These are phyloP conservation scores for Saturnia pavonia DNA, from an alignment of 2,888 invertebrate genomes.

Conservation along the genomic window DNA sequence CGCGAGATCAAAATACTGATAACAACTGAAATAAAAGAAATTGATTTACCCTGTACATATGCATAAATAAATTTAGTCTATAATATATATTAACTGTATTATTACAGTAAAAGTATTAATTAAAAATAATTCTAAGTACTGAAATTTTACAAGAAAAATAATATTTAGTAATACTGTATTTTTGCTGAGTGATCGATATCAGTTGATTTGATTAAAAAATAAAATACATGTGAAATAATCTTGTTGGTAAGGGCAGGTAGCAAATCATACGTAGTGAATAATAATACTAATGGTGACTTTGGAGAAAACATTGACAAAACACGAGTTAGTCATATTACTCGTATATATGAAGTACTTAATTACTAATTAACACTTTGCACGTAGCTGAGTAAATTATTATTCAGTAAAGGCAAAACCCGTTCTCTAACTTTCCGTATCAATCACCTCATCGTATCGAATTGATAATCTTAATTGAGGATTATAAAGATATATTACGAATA, in stretches of 20 bases:
- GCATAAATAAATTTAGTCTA: too few species aligned
- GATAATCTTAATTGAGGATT: slow-evolving; percentile 22
- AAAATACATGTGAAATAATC: not conserved
- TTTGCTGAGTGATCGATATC: not conserved
- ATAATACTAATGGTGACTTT: not conserved
- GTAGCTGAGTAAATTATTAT: not conserved
- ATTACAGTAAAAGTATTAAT: too few species aligned
- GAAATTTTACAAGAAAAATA: not conserved
- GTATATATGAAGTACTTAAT: not conserved
- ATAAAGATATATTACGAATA: slow-evolving; percentile 1
- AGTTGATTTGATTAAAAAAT: not conserved
- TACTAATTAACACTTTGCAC: not conserved
- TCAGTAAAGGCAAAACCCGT: not conserved
- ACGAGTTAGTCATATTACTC: not conserved
- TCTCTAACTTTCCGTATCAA: slow-evolving; percentile 14
- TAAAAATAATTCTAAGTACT: not conserved
- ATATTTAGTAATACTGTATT: not conserved
- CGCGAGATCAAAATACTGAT: too few species aligned
- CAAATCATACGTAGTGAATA: not conserved
- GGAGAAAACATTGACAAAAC: not conserved
- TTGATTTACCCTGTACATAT: too few species aligned
- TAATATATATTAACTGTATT: too few species aligned
- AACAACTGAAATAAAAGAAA: too few species aligned
- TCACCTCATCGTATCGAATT: slow-evolving; percentile 18
- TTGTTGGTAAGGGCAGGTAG: not conserved